Conservation (phyloP, 2,888 invertebrate genomes). For the Tricholauxania praeusta region DNA sequence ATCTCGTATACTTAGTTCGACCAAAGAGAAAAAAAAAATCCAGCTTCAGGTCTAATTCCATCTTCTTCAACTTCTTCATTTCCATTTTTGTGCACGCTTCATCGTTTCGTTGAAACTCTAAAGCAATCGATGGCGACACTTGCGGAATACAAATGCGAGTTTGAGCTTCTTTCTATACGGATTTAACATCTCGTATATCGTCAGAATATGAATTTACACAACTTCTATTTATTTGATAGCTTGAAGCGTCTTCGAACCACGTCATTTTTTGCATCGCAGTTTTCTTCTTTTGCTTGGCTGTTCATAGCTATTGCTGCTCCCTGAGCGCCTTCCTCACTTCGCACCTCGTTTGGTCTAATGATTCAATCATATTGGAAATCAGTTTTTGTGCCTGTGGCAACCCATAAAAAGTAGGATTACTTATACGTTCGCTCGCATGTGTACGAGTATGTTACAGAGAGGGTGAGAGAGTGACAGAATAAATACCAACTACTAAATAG, state of each 20-base stretch:
- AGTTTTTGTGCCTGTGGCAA: not conserved
- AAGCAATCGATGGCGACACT: constrained; percentile 36
- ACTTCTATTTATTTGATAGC: constrained; percentile 33
- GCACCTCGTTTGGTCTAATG: not conserved
- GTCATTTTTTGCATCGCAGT: not conserved
- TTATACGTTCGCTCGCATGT: no score
- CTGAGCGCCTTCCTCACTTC: not conserved
- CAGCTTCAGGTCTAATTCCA: not conserved
- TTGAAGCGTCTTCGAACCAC: constrained; percentile 16
- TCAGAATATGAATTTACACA: constrained; percentile 10
- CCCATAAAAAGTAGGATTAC: no score
- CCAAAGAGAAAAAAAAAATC: not conserved
- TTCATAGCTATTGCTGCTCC: not conserved
- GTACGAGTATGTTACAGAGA: no score
- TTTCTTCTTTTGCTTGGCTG: not conserved
- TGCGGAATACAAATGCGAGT: constrained; percentile 31
- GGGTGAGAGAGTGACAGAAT: no score
- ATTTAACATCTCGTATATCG: no score
- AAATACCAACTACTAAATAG: no score
- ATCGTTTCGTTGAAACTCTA: constrained; percentile 29
- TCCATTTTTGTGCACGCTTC: not conserved
- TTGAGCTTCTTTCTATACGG: not conserved
- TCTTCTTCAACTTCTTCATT: constrained; percentile 5
- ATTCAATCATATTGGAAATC: not conserved
- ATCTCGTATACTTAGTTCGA: no score